Evolutionary conservation across 1,140 invertebrate species (phyloP).

Genomic region (Nasonia giraulti): DNA sequence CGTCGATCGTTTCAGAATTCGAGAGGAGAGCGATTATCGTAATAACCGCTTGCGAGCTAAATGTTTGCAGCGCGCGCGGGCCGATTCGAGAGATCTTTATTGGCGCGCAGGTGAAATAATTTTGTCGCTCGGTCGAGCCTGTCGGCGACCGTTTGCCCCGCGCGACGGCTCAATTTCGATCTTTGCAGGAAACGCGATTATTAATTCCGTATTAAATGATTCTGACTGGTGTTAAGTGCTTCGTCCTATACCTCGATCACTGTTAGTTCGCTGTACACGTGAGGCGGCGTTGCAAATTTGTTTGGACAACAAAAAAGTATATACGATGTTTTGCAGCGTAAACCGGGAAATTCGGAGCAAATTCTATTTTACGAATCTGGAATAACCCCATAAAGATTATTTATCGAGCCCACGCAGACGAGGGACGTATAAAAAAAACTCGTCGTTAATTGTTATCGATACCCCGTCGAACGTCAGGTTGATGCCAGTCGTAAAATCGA

Average conservation of each 20-base stretch:
- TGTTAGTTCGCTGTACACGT: background rate
- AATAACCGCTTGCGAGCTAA: constrained; percentile 37
- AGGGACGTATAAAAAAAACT: constrained; percentile 10
- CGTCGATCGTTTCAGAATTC: constrained; percentile 38
- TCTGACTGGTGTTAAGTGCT: background rate
- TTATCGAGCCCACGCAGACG: background rate
- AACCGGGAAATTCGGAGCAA: background rate
- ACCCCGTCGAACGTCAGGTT: constrained; percentile 9
- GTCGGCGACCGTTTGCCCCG: background rate
- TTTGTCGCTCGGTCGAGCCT: constrained; percentile 35
- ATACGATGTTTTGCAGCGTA: background rate
- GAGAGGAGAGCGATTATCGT: constrained; percentile 44
- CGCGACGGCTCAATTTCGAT: background rate
- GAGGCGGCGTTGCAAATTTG: too few species aligned
- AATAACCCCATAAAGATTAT: background rate
- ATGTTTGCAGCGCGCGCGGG: background rate
- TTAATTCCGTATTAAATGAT: background rate
- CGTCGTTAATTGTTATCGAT: constrained; percentile 19
- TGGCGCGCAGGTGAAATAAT: constrained; percentile 18
- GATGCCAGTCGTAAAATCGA: background rate
- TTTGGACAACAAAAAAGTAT: too few species aligned
- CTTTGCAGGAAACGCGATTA: background rate
- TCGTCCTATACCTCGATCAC: background rate
- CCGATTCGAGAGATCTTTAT: constrained; percentile 34
- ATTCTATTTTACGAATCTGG: background rate